Percentiles rank a stretch among this genome's conserved stretches.
These are phyloP conservation scores for Drosophila pandora DNA, from an alignment of 1,140 invertebrate species.

Conservation along the genomic window DNA sequence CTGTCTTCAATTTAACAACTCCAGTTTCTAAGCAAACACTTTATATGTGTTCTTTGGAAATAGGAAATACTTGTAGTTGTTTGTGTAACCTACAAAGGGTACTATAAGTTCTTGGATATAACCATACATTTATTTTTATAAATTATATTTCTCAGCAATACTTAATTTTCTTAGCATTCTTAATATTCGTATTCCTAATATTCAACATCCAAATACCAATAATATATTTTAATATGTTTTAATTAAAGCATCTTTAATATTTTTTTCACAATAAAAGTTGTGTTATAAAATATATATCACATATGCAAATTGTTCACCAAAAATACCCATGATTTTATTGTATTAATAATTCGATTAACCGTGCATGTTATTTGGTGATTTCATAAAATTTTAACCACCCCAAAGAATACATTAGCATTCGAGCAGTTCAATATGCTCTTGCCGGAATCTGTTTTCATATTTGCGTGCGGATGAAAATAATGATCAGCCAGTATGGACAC, in stretches of 20 bases:
- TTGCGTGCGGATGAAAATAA: neutral
- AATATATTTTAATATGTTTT: neutral
- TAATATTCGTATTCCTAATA: too few relatives aligned
- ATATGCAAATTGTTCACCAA: neutral
- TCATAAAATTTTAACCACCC: neutral
- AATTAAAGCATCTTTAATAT: neutral
- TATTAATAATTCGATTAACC: conserved; percentile 4
- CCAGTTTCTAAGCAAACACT: neutral
- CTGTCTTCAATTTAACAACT: neutral
- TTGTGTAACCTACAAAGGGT: neutral
- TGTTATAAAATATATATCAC: neutral
- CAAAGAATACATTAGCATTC: conserved; percentile 14
- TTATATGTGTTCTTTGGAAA: neutral
- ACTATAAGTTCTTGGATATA: neutral
- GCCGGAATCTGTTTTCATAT: neutral
- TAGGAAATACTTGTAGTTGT: too few relatives aligned
- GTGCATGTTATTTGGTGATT: conserved; percentile 11
- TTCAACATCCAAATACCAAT: too few relatives aligned
- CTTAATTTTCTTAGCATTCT: too few relatives aligned
- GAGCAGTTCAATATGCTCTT: conserved; percentile 1
- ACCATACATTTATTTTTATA: too few relatives aligned
- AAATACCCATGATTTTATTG: neutral
- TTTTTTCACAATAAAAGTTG: too few relatives aligned
- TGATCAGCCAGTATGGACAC: conserved; percentile 28
- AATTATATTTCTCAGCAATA: too few relatives aligned